Conservation (phyloP, 2,113 vertebrate genomes). For the Hylia prasina region DNA sequence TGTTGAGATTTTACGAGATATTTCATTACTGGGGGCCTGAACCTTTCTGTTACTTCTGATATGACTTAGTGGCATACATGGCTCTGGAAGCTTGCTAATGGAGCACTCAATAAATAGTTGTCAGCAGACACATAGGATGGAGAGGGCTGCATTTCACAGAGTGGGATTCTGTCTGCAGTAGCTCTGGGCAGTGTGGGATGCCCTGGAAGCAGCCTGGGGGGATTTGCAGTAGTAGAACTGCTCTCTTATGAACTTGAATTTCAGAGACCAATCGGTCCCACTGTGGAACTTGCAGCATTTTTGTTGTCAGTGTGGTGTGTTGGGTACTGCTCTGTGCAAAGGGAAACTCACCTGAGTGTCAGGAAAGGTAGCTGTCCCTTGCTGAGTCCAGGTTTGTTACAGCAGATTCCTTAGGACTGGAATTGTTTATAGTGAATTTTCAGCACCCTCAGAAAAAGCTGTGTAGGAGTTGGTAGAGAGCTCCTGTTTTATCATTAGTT, state of each 20-base stretch:
- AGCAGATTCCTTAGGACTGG: background rate
- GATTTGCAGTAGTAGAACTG: background rate
- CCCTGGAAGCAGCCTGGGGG: background rate
- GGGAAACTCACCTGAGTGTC: background rate
- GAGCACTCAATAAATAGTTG: background rate
- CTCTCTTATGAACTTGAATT: background rate
- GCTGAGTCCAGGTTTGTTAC: background rate
- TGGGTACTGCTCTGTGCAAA: background rate
- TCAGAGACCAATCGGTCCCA: background rate
- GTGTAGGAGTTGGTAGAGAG: background rate
- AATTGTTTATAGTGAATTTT: conserved; percentile 9
- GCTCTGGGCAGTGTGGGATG: background rate
- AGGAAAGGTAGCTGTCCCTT: background rate
- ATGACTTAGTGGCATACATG: background rate
- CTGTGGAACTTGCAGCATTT: background rate
- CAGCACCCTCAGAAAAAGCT: background rate
- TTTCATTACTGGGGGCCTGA: background rate
- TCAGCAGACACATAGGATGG: background rate
- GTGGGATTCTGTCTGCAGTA: background rate
- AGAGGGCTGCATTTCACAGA: background rate
- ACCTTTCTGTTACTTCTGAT: background rate
- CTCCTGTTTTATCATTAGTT: conserved; percentile 26
- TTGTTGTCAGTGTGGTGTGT: background rate
- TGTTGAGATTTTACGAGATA: background rate
- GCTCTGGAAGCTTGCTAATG: background rate